Conservation (phyloP, 2,888 invertebrate species). For the Rhimphoctona megacephalus region DNA sequence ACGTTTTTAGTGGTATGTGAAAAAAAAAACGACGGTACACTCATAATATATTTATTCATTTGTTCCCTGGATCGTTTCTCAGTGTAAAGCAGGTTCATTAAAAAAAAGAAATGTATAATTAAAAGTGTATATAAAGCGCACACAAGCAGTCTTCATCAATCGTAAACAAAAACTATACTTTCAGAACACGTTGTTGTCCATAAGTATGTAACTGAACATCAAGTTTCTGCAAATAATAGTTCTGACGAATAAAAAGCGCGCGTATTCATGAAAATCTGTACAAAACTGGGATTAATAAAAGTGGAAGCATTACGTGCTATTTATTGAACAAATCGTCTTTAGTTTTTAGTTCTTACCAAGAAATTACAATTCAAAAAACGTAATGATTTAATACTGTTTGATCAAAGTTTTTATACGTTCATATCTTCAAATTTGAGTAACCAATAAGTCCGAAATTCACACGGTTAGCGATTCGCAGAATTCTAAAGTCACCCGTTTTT, state of each 20-base stretch:
- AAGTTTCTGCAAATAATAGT: neutral
- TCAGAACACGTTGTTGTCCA: neutral
- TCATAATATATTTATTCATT: conserved; percentile 39
- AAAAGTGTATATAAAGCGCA: conserved; percentile 24
- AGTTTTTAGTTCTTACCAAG: neutral
- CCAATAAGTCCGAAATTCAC: no score
- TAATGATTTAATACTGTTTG: neutral
- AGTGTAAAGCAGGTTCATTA: conserved; percentile 23
- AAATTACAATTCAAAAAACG: neutral
- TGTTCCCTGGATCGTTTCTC: conserved; percentile 16
- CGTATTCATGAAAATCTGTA: conserved; percentile 25
- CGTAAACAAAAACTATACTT: neutral
- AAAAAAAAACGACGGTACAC: neutral
- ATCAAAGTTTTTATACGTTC: no score
- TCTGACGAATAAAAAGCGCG: neutral
- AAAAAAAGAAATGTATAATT: conserved; percentile 1
- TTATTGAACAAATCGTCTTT: neutral
- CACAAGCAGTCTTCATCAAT: conserved; percentile 15
- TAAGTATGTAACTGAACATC: neutral
- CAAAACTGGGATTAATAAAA: conserved; percentile 36
- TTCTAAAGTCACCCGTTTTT: neutral
- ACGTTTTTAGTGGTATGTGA: conserved; percentile 6
- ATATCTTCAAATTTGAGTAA: no score
- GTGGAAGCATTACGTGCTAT: neutral
- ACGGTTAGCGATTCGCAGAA: no score